Evolutionary conservation across 2,797 vertebrate genomes (phyloP).

Genomic region (Zalophus californianus): DNA sequence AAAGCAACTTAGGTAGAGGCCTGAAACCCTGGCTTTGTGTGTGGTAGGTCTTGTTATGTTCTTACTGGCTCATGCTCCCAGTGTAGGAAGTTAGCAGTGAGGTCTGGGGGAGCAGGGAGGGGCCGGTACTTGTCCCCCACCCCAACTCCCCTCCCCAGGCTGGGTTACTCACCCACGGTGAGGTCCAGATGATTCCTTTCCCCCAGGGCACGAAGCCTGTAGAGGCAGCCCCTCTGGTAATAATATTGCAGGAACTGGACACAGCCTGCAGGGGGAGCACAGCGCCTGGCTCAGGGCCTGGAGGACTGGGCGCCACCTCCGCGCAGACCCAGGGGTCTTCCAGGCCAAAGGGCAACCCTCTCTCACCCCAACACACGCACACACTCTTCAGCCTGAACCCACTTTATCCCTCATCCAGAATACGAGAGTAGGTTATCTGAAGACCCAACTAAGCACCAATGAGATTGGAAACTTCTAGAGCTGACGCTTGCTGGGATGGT

Average conservation of each 20-base stretch:
- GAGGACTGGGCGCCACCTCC: background rate
- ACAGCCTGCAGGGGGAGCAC: conserved; percentile 90
- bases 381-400: background rate
- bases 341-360: background rate
- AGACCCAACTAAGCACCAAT: background rate
- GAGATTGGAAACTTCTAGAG: background rate
- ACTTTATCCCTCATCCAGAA: background rate
- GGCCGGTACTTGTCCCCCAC: background rate
- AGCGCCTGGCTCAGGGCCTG: background rate
- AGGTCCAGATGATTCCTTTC: conserved; percentile 98
- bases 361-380: background rate
- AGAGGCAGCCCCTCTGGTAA: conserved; percentile 98
- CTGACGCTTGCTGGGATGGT: background rate
- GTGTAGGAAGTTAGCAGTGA: accelerated
- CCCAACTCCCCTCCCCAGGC: background rate
- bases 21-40: background rate
- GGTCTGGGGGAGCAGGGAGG: background rate
- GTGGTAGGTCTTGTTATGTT: background rate
- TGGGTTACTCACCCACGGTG: conserved; percentile 94
- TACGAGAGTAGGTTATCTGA: background rate
- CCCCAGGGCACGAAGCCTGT: conserved; percentile 95
- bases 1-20: background rate
- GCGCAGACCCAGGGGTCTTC: accelerated
- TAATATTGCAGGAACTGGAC: conserved; percentile 99
- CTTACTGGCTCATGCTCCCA: accelerated